phyloP scores from a whole-genome alignment of 2,113 vertebrate species.

The Nansenia antarctica region DNA sequence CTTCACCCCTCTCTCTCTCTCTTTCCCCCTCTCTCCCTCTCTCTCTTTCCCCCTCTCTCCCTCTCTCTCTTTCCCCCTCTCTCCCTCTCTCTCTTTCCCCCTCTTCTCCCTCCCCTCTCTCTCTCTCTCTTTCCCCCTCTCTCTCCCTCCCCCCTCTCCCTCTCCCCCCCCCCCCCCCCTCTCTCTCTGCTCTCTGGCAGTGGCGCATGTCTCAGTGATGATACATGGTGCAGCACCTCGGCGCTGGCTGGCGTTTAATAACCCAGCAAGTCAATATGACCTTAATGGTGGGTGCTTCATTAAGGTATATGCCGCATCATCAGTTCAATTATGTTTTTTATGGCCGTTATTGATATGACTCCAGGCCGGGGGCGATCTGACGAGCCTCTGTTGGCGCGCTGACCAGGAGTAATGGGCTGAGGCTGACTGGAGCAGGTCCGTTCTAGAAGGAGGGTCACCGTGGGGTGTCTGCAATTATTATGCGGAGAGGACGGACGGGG shows the following conservation, averaged over 20 bases:
- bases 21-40: neutral
- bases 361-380: neutral
- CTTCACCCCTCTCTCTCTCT: neutral
- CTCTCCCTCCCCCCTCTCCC: neutral
- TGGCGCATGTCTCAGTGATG: neutral
- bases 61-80: neutral
- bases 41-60: no score
- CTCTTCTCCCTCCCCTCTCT: neutral
- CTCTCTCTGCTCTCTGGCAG: neutral
- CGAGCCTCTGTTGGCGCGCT: neutral
- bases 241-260: constrained; percentile 3
- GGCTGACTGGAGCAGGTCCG: neutral
- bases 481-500: no score
- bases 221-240: neutral
- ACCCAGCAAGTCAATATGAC: constrained; percentile 8
- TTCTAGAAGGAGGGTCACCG: neutral
- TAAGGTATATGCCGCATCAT: constrained; percentile 5
- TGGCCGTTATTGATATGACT: neutral
- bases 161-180: neutral
- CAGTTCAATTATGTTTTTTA: neutral
- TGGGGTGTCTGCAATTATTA: neutral
- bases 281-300: constrained; percentile 6
- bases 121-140: neutral
- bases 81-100: neutral
- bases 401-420: constrained; percentile 1